These are phyloP conservation scores for Knipowitschia caucasica DNA, from an alignment of 2,797 vertebrate species.

Conservation along the genomic window DNA sequence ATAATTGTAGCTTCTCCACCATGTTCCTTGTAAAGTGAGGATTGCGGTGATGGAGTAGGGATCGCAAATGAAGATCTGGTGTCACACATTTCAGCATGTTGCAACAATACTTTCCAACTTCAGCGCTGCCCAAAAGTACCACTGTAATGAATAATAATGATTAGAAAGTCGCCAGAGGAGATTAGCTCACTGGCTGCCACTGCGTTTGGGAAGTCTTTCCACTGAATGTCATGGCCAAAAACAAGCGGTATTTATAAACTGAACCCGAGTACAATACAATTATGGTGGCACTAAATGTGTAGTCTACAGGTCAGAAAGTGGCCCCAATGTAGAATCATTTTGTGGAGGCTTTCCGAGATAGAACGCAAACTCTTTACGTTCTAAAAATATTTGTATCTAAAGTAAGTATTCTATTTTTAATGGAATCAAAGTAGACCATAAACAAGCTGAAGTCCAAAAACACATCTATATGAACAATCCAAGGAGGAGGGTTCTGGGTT, in stretches of 20 bases:
- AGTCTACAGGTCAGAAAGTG: slow-evolving; percentile 23
- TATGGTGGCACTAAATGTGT: slow-evolving; percentile 9
- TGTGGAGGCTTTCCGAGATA: slow-evolving; percentile 18
- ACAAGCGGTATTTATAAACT: not conserved
- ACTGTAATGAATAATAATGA: slow-evolving; percentile 6
- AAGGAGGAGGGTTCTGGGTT: too few species aligned
- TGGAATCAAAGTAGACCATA: too few species aligned
- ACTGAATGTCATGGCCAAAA: not conserved
- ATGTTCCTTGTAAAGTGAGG: slow-evolving; percentile 17
- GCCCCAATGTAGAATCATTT: slow-evolving; percentile 7
- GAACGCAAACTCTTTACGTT: slow-evolving; percentile 21
- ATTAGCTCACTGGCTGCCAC: slow-evolving; percentile 1
- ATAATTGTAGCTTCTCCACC: slow-evolving; percentile 55
- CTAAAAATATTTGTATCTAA: too few species aligned
- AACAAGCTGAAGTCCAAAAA: too few species aligned
- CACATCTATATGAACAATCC: too few species aligned
- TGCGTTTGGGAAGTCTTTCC: not conserved
- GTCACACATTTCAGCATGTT: slow-evolving; percentile 32
- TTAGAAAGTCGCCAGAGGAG: slow-evolving; percentile 1
- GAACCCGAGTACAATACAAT: slow-evolving; percentile 12
- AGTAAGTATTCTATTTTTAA: too few species aligned
- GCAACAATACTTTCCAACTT: slow-evolving; percentile 28
- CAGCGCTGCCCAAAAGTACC: slow-evolving; percentile 9
- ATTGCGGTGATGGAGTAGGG: not conserved
- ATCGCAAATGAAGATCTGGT: slow-evolving; percentile 35